These are phyloP conservation scores for Podargus strigoides DNA, from an alignment of 2,797 vertebrate genomes.

Conservation along the genomic window DNA sequence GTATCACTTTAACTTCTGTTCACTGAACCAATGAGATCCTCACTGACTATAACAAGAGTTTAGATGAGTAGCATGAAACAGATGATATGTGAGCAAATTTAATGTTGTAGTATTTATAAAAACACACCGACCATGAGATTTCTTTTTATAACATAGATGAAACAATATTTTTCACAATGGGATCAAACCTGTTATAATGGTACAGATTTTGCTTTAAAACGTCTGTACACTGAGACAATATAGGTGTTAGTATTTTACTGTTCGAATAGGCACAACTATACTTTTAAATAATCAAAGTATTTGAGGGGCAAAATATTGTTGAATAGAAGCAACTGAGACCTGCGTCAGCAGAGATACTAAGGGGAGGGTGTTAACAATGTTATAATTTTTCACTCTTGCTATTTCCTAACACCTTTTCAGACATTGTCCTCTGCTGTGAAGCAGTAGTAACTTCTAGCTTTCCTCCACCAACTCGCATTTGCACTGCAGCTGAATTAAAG, in stretches of 20 bases:
- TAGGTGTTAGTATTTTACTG: neutral
- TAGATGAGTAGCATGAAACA: neutral
- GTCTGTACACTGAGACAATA: neutral
- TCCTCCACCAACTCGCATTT: neutral
- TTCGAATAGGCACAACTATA: neutral
- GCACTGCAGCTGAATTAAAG: neutral
- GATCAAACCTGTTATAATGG: neutral
- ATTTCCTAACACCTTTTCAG: neutral
- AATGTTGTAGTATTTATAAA: neutral
- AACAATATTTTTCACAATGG: neutral
- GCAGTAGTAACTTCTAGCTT: neutral
- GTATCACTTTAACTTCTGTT: neutral
- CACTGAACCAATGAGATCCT: neutral
- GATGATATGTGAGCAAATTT: neutral
- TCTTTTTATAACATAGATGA: neutral
- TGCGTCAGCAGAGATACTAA: neutral
- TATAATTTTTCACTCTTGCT: neutral
- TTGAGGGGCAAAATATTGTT: neutral
- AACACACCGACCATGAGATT: neutral
- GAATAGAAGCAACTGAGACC: neutral
- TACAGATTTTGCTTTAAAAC: neutral
- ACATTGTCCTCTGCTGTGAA: neutral
- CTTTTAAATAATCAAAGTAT: neutral
- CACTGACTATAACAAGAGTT: neutral
- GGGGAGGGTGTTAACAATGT: neutral